Base-by-base conservation (phyloP, 2,113 vertebrate species). In the Cichladusa arquata region DNA sequence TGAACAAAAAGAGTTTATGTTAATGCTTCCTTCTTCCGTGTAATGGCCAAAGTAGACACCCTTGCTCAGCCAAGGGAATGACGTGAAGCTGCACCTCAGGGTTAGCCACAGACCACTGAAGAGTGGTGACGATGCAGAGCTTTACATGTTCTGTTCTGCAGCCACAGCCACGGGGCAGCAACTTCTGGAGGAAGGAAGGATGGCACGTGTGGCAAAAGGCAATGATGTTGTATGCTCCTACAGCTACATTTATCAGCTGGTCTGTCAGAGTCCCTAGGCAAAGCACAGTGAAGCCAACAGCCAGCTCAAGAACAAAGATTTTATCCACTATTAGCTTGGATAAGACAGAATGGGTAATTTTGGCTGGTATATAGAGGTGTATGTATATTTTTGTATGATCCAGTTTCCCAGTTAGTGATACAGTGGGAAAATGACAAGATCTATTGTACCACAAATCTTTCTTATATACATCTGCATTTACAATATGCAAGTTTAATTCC, bases 191-290 rank as follows among this genome's bases (percentile, higher is more conserved):
- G 53, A 62, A 34, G 42, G 44, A 57, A 33, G 42, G 44, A 15
- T 2, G 1, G 45, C 14, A 28, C 0, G 0, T 0, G 2, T 36
- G 33, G 61, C 58, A 71, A 86, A n/a, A 74, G 18, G 48, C 66
- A 83, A 57, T 4, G 14, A 5, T 7, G 9, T 9, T 54, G 67
- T 28, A 42, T 18, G 26, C 14, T 47, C 57, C 72, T 60, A 14
- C 47, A 34, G 28, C 60, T 61, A 9, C 40, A 29, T 26, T 61
- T 50, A 9, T 64, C 33, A 36, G 12, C 18, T 83, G 40, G 26
- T 38, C 42, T 70, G 22, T 66, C 56, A 48, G 54, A 73, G 19
- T 53, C 22, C 31, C 40, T 20, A 4, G 6, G 8, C 1, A 58
- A 14, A 79, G 47, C 0, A 0, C 47, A 48, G 11, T 42, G 61